These are phyloP conservation scores for Cephus sareptanus DNA, from an alignment of 2,888 invertebrate genomes.

Conservation along the genomic window DNA sequence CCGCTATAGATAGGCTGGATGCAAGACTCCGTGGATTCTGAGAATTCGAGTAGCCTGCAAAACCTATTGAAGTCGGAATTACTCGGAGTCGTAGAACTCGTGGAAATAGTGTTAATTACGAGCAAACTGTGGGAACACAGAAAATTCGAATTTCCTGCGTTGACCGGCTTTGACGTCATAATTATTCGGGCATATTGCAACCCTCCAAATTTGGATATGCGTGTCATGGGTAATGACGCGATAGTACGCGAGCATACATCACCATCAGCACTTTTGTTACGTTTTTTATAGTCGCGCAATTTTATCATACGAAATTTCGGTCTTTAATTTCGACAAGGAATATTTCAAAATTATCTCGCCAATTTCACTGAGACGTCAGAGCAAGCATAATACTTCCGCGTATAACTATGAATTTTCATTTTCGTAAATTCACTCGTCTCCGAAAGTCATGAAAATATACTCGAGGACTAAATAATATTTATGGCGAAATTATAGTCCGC, in stretches of 20 bases:
- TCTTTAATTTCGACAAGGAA: neutral
- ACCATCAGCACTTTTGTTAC: slow-evolving; percentile 12
- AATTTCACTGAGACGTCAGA: neutral
- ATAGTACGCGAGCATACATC: slow-evolving; percentile 28
- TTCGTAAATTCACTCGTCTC: neutral
- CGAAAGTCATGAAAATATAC: neutral
- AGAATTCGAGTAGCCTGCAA: neutral
- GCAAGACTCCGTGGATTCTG: neutral
- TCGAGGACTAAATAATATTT: neutral
- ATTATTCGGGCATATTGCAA: neutral
- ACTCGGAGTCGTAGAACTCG: neutral
- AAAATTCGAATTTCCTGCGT: neutral
- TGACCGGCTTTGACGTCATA: neutral
- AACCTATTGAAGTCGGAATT: neutral
- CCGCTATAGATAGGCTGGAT: neutral
- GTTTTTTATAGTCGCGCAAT: neutral
- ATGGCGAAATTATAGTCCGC: neutral
- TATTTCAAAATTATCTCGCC: neutral
- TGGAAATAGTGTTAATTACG: neutral
- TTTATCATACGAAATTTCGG: neutral
- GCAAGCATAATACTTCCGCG: neutral
- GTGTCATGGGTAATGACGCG: slow-evolving; percentile 34
- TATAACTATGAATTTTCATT: neutral
- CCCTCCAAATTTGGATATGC: slow-evolving; percentile 18
- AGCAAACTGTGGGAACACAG: neutral